These are phyloP conservation scores for Oreocharis arfaki DNA, from an alignment of 2,113 vertebrate genomes.

Conservation along the genomic window DNA sequence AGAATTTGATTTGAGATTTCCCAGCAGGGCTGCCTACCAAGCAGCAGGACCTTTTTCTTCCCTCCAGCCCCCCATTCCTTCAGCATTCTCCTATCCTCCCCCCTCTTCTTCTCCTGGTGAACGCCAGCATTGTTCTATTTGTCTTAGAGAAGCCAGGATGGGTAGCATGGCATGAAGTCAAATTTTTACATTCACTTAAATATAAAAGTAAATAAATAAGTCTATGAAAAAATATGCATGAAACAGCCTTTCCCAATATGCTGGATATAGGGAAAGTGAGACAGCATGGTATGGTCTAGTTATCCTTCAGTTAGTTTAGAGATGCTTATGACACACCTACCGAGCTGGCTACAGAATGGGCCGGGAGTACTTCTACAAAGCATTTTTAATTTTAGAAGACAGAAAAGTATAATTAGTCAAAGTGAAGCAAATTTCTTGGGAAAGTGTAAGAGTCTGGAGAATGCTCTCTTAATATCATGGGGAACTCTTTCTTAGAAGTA, in stretches of 20 bases:
- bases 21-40: constrained; percentile 67
- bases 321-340: not conserved
- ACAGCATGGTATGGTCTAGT: not conserved
- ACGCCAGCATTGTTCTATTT: constrained; percentile 34
- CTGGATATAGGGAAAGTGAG: not conserved
- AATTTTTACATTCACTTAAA: not conserved
- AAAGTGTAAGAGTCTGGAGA: not conserved
- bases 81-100: not conserved
- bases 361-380: not conserved
- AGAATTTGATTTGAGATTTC: constrained; percentile 76
- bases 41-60: constrained; percentile 58
- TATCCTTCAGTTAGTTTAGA: not conserved
- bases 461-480: not conserved
- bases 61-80: not conserved
- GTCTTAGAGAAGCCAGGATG: not conserved
- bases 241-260: not conserved
- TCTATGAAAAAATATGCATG: not conserved
- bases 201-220: not conserved
- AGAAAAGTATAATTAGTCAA: not conserved
- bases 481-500: not conserved
- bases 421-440: not conserved
- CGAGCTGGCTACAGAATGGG: not conserved
- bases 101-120: not conserved
- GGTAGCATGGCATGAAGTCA: not conserved
- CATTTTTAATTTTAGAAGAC: not conserved